phyloP scores from a whole-genome alignment of 2,113 vertebrate genomes.

The Nothoprocta pentlandii region DNA sequence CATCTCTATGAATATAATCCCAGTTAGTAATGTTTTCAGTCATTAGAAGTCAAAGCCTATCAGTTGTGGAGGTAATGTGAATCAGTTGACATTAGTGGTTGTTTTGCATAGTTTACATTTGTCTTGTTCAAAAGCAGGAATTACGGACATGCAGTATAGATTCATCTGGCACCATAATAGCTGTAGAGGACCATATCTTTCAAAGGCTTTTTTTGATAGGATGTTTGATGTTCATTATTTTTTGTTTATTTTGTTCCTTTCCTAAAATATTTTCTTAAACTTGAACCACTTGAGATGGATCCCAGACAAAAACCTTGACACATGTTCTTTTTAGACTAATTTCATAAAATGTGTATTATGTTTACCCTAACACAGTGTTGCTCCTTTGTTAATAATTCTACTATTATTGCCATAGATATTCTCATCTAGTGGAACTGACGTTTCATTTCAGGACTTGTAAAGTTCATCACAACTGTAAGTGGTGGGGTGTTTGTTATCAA shows the following conservation, averaged over 20 bases:
- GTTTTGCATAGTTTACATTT: neutral
- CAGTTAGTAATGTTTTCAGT: neutral
- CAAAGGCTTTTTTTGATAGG: neutral
- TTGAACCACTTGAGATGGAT: neutral
- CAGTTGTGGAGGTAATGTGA: neutral
- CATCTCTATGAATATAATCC: neutral
- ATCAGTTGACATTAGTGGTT: neutral
- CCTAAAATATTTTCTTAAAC: neutral
- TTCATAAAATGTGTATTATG: neutral
- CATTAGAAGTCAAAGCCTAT: neutral
- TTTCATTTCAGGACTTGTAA: neutral
- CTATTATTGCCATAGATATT: neutral
- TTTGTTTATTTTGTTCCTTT: neutral
- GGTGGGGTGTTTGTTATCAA: neutral
- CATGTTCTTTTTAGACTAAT: neutral
- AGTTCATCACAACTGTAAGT: neutral
- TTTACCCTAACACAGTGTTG: neutral
- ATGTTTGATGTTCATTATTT: neutral
- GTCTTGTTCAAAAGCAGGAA: neutral
- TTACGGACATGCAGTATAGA: neutral
- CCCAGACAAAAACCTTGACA: neutral
- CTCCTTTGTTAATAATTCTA: neutral
- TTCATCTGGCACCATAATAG: rapidly evolving
- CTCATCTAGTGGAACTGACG: neutral
- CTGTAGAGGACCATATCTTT: neutral